Base-by-base conservation (phyloP, 2,797 vertebrate species). In the Lates japonicus region DNA sequence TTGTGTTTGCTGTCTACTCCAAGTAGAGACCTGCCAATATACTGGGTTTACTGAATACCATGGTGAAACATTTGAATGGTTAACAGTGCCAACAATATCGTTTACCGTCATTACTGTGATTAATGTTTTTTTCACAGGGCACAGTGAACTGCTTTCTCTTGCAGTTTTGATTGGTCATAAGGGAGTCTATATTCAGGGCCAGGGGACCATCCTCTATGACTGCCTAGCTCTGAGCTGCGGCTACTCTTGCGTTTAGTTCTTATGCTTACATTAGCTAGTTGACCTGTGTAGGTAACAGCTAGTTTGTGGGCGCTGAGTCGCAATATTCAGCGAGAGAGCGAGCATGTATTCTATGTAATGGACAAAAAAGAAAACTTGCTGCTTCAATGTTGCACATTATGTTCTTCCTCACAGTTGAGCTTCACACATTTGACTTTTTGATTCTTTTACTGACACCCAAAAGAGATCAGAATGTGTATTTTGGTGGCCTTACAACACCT, bases 1-100 rank as follows among this genome's bases (percentile, higher is more conserved):
- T 51, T 68, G 49, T 63, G 57, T 83, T 71, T 74, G 60, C 51
- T 37, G 65, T 77, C 76, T 54, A 35, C 55, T 64, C 29, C 72
- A 57, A 25, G 55, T 13, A 62, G 20, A 65, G 68, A 68, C 25
- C 44, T 61, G 63, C 48, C 46, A 62, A 11, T 9, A 29, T 31
- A 25, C 14, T 39, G 13, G 17, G 19, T 72, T 70, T 64, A 42
- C 44, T 51, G 22, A 42, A 42, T 42, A 51, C 11, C 0, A 0
- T 37, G 41, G 17, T 59, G 51, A 65, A 44, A 59, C 29, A 75
- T 58, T 64, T 3, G 17, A 35, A 58, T 49, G 42, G 25, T 2
- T 12, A 41, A 46, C 31, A 58, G 7, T 1, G 6, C 6, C 25
- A 69, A 41, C 19, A 62, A 61, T 19, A 46, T 55, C 41, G 48